Evolutionary conservation across 2,888 invertebrate species (phyloP).

Genomic region (Neoitamus cyanurus): DNA sequence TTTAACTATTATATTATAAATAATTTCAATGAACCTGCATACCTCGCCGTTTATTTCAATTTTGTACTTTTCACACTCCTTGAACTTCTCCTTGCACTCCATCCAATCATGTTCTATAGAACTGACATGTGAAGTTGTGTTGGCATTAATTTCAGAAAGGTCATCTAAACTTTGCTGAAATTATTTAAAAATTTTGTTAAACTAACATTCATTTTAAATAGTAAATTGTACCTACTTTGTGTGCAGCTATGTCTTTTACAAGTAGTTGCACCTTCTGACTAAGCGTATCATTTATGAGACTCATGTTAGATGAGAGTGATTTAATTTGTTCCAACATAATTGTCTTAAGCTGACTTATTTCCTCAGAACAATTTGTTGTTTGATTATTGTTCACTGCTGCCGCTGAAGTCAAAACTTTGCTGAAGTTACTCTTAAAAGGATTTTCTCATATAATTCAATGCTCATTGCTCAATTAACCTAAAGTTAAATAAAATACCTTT

Average conservation of each 20-base stretch:
- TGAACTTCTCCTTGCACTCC: slow-evolving; percentile 60
- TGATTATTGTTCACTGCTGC: slow-evolving; percentile 52
- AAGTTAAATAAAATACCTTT: slow-evolving; percentile 51
- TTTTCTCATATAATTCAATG: neutral
- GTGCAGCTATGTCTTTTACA: slow-evolving; percentile 58
- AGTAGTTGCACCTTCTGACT: slow-evolving; percentile 60
- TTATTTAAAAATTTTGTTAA: slow-evolving; percentile 29
- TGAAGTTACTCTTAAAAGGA: slow-evolving; percentile 58
- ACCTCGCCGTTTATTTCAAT: slow-evolving; percentile 60
- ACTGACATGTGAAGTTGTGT: slow-evolving; percentile 62
- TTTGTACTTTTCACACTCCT: slow-evolving; percentile 57
- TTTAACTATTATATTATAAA: neutral
- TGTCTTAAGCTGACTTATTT: slow-evolving; percentile 56
- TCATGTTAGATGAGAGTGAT: slow-evolving; percentile 58
- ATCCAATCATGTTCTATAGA: slow-evolving; percentile 63
- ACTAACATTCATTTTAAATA: neutral
- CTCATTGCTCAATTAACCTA: neutral
- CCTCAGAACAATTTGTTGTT: slow-evolving; percentile 57
- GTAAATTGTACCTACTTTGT: slow-evolving; percentile 57
- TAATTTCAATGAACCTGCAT: slow-evolving; percentile 43
- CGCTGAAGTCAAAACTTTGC: slow-evolving; percentile 54
- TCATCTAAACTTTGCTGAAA: slow-evolving; percentile 60
- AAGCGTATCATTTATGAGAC: slow-evolving; percentile 60
- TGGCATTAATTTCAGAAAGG: slow-evolving; percentile 61
- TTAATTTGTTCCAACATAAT: slow-evolving; percentile 57